Evolutionary conservation across 2,113 vertebrate genomes (phyloP).

Genomic region (Pygoscelis adeliae): DNA sequence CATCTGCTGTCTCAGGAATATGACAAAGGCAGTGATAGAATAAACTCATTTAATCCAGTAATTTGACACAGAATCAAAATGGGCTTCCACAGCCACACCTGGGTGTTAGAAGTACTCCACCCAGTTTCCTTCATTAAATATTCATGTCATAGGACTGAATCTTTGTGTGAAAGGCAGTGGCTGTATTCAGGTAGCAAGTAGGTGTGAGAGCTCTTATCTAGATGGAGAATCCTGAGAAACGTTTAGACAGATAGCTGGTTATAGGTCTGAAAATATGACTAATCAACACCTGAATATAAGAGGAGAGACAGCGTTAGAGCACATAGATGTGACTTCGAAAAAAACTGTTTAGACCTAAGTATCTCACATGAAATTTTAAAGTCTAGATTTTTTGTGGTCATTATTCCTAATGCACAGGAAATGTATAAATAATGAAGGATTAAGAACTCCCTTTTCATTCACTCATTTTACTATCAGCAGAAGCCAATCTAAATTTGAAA

Average conservation of each 20-base stretch:
- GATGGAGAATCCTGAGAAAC: conserved; percentile 60
- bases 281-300: conserved; percentile 38
- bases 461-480: conserved; percentile 2
- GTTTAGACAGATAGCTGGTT: conserved; percentile 8
- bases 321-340: neutral
- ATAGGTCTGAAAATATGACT: conserved; percentile 37
- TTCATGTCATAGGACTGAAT: conserved; percentile 47
- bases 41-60: conserved; percentile 47
- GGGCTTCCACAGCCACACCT: conserved; percentile 55
- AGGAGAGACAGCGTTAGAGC: neutral
- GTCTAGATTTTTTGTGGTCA: neutral
- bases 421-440: neutral
- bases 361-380: neutral
- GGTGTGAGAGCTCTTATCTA: conserved; percentile 72
- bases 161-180: conserved; percentile 51
- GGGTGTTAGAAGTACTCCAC: conserved; percentile 55
- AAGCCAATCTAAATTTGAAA: conserved; percentile 4
- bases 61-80: conserved; percentile 59
- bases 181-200: conserved; percentile 44
- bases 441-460: neutral
- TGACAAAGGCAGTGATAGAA: conserved; percentile 14
- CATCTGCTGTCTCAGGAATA: conserved; percentile 56
- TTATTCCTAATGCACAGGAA: neutral
- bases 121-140: conserved; percentile 56
- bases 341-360: neutral